These are phyloP conservation scores for Danionella dracula DNA, from an alignment of 2,797 vertebrate genomes.

Conservation along the genomic window DNA sequence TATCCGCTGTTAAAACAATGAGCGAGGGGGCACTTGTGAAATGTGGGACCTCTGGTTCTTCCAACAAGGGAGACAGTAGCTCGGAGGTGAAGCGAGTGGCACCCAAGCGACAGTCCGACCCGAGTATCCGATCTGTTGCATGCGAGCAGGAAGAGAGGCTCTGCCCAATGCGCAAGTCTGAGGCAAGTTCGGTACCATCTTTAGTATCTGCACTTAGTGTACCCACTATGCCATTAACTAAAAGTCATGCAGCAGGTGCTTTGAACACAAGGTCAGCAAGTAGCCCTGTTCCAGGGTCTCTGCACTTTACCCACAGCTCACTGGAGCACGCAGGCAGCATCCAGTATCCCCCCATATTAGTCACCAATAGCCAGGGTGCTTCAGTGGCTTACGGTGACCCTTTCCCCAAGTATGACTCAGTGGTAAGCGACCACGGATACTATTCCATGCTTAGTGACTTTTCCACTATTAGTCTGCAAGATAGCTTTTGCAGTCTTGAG, in stretches of 20 bases:
- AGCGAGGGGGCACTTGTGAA: slow-evolving; percentile 92
- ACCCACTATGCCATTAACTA: slow-evolving; percentile 88
- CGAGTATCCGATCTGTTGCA: slow-evolving; percentile 91
- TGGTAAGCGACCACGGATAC: slow-evolving; percentile 90
- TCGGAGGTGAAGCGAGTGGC: slow-evolving; percentile 90
- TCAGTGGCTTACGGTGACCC: slow-evolving; percentile 89
- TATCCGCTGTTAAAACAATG: slow-evolving; percentile 97
- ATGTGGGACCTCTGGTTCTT: slow-evolving; percentile 72
- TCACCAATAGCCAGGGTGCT: slow-evolving; percentile 95
- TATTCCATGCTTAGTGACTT: slow-evolving; percentile 97
- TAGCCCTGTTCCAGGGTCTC: slow-evolving; percentile 93
- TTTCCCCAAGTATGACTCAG: slow-evolving; percentile 92
- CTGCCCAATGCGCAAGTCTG: slow-evolving; percentile 81
- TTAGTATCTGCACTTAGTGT: slow-evolving; percentile 96
- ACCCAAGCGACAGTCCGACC: slow-evolving; percentile 95
- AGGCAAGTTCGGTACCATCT: slow-evolving; percentile 93
- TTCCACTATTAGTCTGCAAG: slow-evolving; percentile 91
- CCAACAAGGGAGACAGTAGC: slow-evolving; percentile 75
- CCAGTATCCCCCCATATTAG: slow-evolving; percentile 96
- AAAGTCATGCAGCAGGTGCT: slow-evolving; percentile 92
- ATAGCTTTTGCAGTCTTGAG: slow-evolving; percentile 91
- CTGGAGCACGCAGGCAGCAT: slow-evolving; percentile 93
- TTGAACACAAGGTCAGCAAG: slow-evolving; percentile 97
- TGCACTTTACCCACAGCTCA: slow-evolving; percentile 91
- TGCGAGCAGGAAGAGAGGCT: slow-evolving; percentile 88